Evolutionary conservation across 2,797 vertebrate species (phyloP), one percentile per base, ranked within the genome.

Genomic region (Muscicapa striata): DNA sequence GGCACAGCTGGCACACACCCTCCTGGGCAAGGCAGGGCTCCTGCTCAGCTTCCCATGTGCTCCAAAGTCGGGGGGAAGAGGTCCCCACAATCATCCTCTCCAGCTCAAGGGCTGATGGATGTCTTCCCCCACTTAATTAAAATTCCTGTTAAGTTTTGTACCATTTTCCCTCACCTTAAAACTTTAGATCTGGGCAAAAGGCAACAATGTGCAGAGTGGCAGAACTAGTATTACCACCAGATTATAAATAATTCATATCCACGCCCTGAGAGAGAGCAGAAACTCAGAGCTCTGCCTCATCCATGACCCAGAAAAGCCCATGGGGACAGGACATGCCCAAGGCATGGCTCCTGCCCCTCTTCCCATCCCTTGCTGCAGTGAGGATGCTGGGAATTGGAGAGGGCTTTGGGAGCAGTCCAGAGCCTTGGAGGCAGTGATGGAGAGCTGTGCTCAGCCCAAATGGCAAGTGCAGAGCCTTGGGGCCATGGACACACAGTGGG

Each of bases 181-280:
- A 75, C 23, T 72, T 84, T 3, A 70, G 27, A 70, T 34, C 59
- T 38, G 19, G 54, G 72, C 62, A 76, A 79, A 87, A 84, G 18
- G 23, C 43, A 40, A 34, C 0, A 0, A n/a, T 26, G 51, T 21
- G 20, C 5, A 0, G 36, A 84, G 87, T 16, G 30, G 94, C 82
- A 94, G 73, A 96, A 96, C 90, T 30, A 52, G 92, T 91, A 90
- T 34, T 78, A 63, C 92, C 38, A 75, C n/a, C 45, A 66, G 87
- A 93, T 96, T 86, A 96, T 78, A 85, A 81, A 78, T 78, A 92
- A 83, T 81, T 87, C 90, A 62, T 49, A 72, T 7, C 54, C 87
- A 91, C 76, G 0, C 90, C 93, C 89, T 54, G 76, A 58, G 76
- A 94, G 45, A 75, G 62, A 72, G 55, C 75, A 96, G 88, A 82